Evolutionary conservation across 2,113 vertebrate species (phyloP).

Genomic region (Alosa alosa): DNA sequence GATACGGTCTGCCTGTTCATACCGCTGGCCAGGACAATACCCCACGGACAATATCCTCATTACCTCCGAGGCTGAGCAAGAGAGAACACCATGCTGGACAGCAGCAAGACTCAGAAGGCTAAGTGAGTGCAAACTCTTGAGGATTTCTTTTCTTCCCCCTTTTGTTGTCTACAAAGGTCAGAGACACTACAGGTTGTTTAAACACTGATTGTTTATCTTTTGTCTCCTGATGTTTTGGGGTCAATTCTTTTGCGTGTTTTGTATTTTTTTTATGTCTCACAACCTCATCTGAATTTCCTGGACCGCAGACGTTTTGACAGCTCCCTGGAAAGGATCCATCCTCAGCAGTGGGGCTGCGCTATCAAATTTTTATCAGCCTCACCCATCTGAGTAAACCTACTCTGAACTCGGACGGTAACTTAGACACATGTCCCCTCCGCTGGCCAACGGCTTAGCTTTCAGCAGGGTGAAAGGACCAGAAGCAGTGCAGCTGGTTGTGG

Average conservation of each 20-base stretch:
- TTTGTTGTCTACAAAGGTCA: background rate
- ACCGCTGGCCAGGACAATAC: background rate
- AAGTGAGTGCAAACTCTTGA: background rate
- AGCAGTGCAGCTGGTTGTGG: slow-evolving; percentile 3
- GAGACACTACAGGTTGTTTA: background rate
- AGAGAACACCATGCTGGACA: background rate
- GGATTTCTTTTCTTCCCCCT: background rate
- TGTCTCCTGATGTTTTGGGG: background rate
- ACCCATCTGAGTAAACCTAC: slow-evolving; percentile 60
- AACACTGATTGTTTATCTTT: background rate
- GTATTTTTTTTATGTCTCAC: background rate
- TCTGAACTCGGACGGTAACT: slow-evolving; percentile 51
- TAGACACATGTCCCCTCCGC: slow-evolving; percentile 30
- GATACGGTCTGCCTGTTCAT: slow-evolving; percentile 22
- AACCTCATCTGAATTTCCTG: background rate
- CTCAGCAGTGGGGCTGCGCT: slow-evolving; percentile 35
- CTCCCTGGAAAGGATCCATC: slow-evolving; percentile 49
- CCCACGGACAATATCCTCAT: background rate
- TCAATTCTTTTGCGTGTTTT: background rate
- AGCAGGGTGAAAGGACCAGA: slow-evolving; percentile 19
- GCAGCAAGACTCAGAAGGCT: background rate
- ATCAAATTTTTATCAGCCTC: slow-evolving; percentile 55
- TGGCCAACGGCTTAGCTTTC: slow-evolving; percentile 27
- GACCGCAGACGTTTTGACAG: background rate
- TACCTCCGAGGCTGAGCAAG: background rate